A percentile compares a stretch with the other conserved stretches of the same genome.
These are phyloP conservation scores for Vollenhovia emeryi DNA, from an alignment of 1,140 invertebrate species.

Conservation along the genomic window DNA sequence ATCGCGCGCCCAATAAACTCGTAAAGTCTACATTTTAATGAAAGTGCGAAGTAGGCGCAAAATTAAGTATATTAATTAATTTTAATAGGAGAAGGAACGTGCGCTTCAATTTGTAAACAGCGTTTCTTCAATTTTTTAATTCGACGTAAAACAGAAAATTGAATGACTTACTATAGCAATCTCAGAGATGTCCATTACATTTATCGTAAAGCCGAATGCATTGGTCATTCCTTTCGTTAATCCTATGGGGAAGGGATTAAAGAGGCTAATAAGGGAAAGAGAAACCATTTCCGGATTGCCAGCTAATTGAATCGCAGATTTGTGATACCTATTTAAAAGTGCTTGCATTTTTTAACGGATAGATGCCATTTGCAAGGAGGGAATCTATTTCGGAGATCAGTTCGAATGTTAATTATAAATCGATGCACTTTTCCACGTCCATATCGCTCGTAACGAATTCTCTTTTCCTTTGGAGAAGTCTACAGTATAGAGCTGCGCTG, in stretches of 20 bases:
- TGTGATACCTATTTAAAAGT: conserved; percentile 36
- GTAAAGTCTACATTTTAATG: neutral
- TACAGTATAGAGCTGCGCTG: neutral
- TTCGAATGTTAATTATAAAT: conserved; percentile 51
- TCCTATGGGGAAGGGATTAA: neutral
- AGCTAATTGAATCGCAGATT: neutral
- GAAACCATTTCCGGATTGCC: conserved; percentile 21
- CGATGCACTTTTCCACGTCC: conserved; percentile 3
- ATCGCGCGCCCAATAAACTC: neutral
- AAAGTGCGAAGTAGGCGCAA: neutral
- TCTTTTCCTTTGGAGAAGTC: neutral
- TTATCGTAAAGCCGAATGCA: neutral
- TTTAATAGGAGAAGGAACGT: neutral
- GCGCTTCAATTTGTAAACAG: neutral
- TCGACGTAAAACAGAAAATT: neutral
- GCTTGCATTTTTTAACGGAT: conserved; percentile 59
- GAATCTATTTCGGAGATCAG: neutral
- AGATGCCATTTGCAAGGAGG: neutral
- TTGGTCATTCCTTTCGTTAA: neutral
- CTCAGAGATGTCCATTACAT: neutral
- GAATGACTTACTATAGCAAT: neutral
- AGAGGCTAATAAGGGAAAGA: neutral
- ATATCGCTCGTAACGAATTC: conserved; percentile 24
- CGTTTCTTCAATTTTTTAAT: neutral
- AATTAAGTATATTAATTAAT: conserved; percentile 1